Percentiles rank a stretch among this genome's conserved stretches.
Conservation (phyloP, 2,888 invertebrate genomes). For the Timandra comae region DNA sequence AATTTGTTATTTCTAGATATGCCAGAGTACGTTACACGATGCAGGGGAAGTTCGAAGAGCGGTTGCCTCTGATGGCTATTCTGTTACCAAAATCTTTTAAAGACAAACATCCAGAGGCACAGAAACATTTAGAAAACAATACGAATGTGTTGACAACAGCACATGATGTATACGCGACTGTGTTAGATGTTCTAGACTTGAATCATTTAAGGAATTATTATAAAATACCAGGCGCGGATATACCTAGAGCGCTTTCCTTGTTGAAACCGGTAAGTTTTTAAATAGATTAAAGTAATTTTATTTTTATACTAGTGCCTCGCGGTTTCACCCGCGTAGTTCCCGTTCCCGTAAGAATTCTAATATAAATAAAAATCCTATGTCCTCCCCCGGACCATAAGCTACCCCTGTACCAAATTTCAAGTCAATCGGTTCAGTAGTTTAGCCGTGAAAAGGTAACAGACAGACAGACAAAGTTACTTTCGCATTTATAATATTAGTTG, state of each 20-base stretch:
- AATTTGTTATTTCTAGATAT: constrained; percentile 11
- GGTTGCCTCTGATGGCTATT: constrained; percentile 69
- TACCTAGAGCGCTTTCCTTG: constrained; percentile 75
- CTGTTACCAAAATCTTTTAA: constrained; percentile 84
- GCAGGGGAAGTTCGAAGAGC: constrained; percentile 28
- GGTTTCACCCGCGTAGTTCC: constrained; percentile 75
- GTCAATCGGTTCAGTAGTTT: no score
- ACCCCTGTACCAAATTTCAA: no score
- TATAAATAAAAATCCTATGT: no score
- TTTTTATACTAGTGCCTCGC: no score
- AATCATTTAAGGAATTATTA: constrained; percentile 39
- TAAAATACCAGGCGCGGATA: constrained; percentile 59
- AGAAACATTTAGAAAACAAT: constrained; percentile 79
- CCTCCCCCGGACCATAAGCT: no score
- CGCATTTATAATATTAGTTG: no score
- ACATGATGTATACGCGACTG: constrained; percentile 84
- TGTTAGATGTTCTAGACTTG: constrained; percentile 80
- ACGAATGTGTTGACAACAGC: constrained; percentile 84
- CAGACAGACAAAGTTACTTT: no score
- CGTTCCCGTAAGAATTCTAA: background rate
- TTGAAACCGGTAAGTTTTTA: constrained; percentile 73
- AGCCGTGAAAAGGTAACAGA: no score
- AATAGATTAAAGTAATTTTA: constrained; percentile 67
- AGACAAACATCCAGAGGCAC: constrained; percentile 75
- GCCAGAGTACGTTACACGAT: constrained; percentile 18